Conservation (phyloP, 2,888 invertebrate species). For the Drosophila helvetica region DNA sequence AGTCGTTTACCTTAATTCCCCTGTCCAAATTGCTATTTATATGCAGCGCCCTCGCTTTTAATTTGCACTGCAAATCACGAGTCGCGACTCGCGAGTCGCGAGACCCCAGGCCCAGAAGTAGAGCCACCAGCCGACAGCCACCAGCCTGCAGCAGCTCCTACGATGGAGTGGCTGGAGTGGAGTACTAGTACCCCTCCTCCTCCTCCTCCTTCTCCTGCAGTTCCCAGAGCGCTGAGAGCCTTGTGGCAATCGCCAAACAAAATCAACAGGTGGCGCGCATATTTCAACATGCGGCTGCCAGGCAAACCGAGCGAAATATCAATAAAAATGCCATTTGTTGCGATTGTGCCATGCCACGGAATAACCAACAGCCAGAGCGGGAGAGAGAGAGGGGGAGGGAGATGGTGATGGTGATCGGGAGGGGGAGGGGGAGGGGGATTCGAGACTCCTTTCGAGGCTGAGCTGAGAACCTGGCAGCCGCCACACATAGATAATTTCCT, state of each 20-base stretch:
- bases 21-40: constrained; percentile 77
- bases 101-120: constrained; percentile 2
- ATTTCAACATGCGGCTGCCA: constrained; percentile 74
- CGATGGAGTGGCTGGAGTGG: neutral
- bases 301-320: constrained; percentile 74
- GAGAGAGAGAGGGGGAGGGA: too few species aligned
- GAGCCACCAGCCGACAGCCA: neutral
- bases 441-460: constrained; percentile 10
- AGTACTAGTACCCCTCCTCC: constrained; percentile 5
- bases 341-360: constrained; percentile 70
- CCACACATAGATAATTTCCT: constrained; percentile 45
- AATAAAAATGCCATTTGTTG: constrained; percentile 80
- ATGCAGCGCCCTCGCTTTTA: constrained; percentile 77
- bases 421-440: neutral
- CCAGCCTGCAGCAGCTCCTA: constrained; percentile 15
- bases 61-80: constrained; percentile 75
- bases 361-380: constrained; percentile 19
- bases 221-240: neutral
- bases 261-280: constrained; percentile 77
- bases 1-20: constrained; percentile 75
- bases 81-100: constrained; percentile 7
- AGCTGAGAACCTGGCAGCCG: constrained; percentile 37
- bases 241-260: constrained; percentile 62
- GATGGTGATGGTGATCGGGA: too few species aligned
- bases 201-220: neutral